phyloP scores from a whole-genome alignment of 2,797 vertebrate species.

The Squalus acanthias region DNA sequence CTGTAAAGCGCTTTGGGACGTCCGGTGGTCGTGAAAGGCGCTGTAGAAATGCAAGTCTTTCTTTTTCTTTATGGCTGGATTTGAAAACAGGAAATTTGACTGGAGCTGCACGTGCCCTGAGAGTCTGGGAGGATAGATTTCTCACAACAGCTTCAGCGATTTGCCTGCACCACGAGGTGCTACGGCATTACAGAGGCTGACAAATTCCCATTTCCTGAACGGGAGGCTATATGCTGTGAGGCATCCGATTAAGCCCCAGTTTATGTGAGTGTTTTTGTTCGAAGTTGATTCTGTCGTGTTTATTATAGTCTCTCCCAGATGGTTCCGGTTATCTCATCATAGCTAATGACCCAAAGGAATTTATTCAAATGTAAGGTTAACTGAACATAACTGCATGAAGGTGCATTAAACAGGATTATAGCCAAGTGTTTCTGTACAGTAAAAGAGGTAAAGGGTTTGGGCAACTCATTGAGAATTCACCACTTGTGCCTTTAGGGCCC shows the following conservation, averaged over 20 bases:
- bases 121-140: not conserved
- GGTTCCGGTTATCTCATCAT: constrained; percentile 18
- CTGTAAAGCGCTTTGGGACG: too few species aligned
- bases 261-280: not conserved
- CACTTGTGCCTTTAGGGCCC: constrained; percentile 11
- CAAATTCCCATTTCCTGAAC: not conserved
- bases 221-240: not conserved
- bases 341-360: constrained; percentile 19
- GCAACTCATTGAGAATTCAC: constrained; percentile 18
- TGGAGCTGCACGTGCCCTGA: not conserved
- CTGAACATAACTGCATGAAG: not conserved
- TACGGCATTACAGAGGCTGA: not conserved
- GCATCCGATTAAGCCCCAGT: not conserved
- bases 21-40: too few species aligned
- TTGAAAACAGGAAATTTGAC: not conserved
- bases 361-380: not conserved
- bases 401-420: not conserved
- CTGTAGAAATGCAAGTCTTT: too few species aligned
- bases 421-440: not conserved
- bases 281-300: not conserved
- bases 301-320: not conserved
- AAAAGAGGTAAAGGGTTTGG: not conserved
- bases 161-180: not conserved
- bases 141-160: not conserved
- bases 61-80: too few species aligned